Evolutionary conservation across 2,797 vertebrate genomes (phyloP).

Genomic region (Apogon hyalosoma): DNA sequence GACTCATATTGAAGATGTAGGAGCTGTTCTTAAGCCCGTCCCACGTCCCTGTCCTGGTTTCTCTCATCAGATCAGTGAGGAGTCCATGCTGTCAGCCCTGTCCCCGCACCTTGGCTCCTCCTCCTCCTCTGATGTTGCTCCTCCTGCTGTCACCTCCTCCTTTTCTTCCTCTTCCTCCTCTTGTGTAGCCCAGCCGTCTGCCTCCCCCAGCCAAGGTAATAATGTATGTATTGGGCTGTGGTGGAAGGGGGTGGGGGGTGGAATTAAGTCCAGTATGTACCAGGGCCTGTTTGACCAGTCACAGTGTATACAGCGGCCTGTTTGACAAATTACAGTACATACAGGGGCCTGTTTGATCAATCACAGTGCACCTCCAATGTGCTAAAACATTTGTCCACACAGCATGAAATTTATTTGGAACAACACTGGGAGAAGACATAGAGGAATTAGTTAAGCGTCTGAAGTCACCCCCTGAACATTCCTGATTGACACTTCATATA

Average conservation of each 20-base stretch:
- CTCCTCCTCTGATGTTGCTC: constrained; percentile 83
- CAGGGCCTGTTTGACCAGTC: too few species aligned
- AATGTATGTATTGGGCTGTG: constrained; percentile 89
- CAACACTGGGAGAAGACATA: too few species aligned
- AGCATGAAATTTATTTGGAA: too few species aligned
- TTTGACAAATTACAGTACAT: too few species aligned
- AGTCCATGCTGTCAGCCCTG: constrained; percentile 86
- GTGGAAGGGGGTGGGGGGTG: constrained; percentile 16
- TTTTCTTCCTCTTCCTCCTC: constrained; percentile 83
- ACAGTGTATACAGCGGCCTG: too few species aligned
- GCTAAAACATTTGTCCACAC: too few species aligned
- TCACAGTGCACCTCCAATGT: too few species aligned
- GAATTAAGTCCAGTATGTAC: too few species aligned
- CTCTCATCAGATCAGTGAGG: constrained; percentile 92
- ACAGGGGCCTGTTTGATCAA: too few species aligned
- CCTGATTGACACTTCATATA: too few species aligned
- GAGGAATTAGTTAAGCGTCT: too few species aligned
- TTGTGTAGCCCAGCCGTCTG: constrained; percentile 86
- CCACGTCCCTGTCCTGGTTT: constrained; percentile 69
- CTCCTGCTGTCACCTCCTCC: constrained; percentile 85
- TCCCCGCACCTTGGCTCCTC: constrained; percentile 83
- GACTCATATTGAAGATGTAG: constrained; percentile 27
- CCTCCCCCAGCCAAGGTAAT: constrained; percentile 98
- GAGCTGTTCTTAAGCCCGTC: constrained; percentile 57
- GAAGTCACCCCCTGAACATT: too few species aligned